Percentiles rank a stretch among this genome's conserved stretches.
Evolutionary conservation across 1,140 invertebrate species (phyloP).

Genomic region (Apis florea): DNA sequence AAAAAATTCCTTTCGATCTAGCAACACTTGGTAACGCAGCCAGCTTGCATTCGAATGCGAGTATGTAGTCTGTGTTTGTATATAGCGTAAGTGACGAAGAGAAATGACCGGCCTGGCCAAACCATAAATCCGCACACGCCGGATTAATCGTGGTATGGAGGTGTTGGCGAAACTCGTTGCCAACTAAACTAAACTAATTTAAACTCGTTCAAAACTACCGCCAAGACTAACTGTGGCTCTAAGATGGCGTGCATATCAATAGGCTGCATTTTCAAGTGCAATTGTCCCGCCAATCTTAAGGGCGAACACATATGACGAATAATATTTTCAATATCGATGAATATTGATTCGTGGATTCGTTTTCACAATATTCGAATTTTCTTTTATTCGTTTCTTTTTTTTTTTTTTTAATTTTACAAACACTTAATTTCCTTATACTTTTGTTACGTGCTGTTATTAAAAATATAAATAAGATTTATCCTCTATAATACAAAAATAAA

Average conservation of each 20-base stretch:
- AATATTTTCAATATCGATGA: no score
- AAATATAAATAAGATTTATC: no score
- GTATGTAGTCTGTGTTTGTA: conserved; percentile 44
- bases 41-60: conserved; percentile 40
- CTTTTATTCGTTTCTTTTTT: no score
- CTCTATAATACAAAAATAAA: no score
- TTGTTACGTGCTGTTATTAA: no score
- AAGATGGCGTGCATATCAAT: conserved; percentile 61
- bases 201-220: conserved; percentile 73
- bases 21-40: conserved; percentile 31
- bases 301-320: no score
- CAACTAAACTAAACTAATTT: conserved; percentile 79
- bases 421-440: no score
- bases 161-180: conserved; percentile 73
- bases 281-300: neutral
- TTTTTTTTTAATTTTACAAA: no score
- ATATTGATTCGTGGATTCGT: no score
- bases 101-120: conserved; percentile 73
- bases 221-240: conserved; percentile 63
- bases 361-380: no score
- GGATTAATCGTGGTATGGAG: conserved; percentile 74
- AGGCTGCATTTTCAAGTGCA: neutral
- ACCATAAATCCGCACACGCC: conserved; percentile 75
- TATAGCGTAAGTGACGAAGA: conserved; percentile 71
- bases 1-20: conserved; percentile 37